phyloP scores from a whole-genome alignment of 2,113 vertebrate species.

The Oreocharis arfaki region DNA sequence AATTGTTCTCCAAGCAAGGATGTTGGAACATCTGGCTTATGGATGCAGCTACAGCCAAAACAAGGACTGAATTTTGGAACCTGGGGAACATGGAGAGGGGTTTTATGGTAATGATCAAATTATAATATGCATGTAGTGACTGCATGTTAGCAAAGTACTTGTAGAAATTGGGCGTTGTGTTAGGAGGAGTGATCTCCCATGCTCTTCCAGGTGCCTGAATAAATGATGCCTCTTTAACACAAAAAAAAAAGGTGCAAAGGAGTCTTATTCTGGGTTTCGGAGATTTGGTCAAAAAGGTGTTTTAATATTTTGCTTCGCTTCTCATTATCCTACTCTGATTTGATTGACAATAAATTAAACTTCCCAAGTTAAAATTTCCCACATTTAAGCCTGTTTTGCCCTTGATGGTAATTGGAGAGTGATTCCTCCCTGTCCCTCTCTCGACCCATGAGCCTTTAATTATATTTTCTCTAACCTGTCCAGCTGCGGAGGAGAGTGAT shows the following conservation, averaged over 20 bases:
- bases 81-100: neutral
- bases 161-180: fast-evolving
- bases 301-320: neutral
- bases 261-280: neutral
- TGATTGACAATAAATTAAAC: neutral
- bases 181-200: neutral
- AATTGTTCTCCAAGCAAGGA: neutral
- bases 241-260: too few species aligned
- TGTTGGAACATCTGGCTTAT: neutral
- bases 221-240: too few species aligned
- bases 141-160: neutral
- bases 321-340: neutral
- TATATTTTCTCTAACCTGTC: neutral
- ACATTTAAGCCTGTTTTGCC: neutral
- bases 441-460: neutral
- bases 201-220: neutral
- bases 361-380: neutral
- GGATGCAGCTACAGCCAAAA: neutral
- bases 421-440: neutral
- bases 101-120: neutral
- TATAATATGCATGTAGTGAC: neutral
- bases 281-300: neutral
- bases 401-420: neutral
- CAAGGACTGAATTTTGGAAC: neutral
- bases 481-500: neutral